A percentile compares a stretch with the other conserved stretches of the same genome.
phyloP scores from a whole-genome alignment of 2,888 invertebrate species.

The Tribolium freemani region DNA sequence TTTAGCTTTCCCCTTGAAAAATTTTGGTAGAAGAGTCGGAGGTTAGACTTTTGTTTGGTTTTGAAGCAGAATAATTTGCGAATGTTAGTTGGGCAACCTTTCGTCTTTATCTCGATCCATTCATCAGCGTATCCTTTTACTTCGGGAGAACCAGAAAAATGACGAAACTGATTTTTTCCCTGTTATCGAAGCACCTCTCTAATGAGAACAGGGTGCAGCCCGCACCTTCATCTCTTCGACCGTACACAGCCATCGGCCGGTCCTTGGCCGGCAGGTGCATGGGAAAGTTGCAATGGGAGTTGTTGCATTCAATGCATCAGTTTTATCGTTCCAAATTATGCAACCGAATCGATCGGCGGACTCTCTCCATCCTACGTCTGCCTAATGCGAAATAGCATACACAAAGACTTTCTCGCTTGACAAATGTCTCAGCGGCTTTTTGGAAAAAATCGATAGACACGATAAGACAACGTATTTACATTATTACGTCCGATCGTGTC shows the following conservation, averaged over 20 bases:
- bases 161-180: background rate
- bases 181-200: background rate
- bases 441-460: background rate
- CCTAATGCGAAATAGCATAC: constrained; percentile 10
- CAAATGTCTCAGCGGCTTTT: background rate
- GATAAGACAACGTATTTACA: constrained; percentile 33
- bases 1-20: too few relatives aligned
- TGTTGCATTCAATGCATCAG: constrained; percentile 22
- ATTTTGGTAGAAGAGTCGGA: too few relatives aligned
- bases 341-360: constrained; percentile 21
- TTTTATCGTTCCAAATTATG: constrained; percentile 30
- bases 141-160: background rate
- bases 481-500: constrained; percentile 22
- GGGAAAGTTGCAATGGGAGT: constrained; percentile 34
- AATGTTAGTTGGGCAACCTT: background rate
- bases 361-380: background rate
- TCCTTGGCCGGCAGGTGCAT: constrained; percentile 33
- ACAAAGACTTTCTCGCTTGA: background rate
- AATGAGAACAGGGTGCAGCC: constrained; percentile 22
- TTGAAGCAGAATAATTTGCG: background rate
- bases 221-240: constrained; percentile 10
- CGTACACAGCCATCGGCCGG: background rate
- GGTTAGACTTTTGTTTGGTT: background rate
- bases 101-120: background rate
- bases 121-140: background rate